These are phyloP conservation scores for Hirtodrosophila trivittata DNA, from an alignment of 2,888 invertebrate genomes.

Conservation along the genomic window DNA sequence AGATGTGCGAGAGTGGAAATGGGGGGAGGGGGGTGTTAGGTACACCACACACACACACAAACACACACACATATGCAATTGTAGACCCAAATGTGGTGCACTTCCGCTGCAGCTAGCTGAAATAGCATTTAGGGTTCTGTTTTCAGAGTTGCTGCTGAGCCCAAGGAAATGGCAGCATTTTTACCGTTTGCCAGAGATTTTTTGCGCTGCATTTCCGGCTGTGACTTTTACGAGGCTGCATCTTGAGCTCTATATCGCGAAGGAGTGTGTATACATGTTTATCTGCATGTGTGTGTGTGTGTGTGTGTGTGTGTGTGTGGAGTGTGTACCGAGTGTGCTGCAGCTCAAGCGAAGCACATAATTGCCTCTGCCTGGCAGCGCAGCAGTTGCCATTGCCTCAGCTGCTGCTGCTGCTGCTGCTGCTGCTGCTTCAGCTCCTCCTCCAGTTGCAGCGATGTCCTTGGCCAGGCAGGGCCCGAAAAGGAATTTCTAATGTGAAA, in stretches of 20 bases:
- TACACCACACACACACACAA: slow-evolving; percentile 2
- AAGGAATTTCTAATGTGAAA: slow-evolving; percentile 78
- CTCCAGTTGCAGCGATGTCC: slow-evolving; percentile 38
- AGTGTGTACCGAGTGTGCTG: slow-evolving; percentile 43
- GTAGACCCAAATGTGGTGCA: slow-evolving; percentile 36
- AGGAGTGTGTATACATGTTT: neutral
- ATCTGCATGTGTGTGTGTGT: neutral
- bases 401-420: slow-evolving; percentile 8
- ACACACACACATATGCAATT: slow-evolving; percentile 15
- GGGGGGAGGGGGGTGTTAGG: neutral
- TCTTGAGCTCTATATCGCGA: slow-evolving; percentile 37
- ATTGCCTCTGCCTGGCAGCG: slow-evolving; percentile 74
- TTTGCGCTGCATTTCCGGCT: slow-evolving; percentile 71
- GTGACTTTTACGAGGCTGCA: slow-evolving; percentile 72
- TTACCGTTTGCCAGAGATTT: slow-evolving; percentile 65
- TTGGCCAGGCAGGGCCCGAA: slow-evolving; percentile 51
- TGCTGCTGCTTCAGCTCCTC: slow-evolving; percentile 16
- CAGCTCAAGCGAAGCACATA: slow-evolving; percentile 79
- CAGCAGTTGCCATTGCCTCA: slow-evolving; percentile 7
- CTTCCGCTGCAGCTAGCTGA: slow-evolving; percentile 49
- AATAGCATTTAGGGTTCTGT: slow-evolving; percentile 41
- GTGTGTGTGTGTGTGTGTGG: slow-evolving; percentile 21
- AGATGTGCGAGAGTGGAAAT: neutral
- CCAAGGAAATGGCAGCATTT: slow-evolving; percentile 65
- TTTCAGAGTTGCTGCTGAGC: slow-evolving; percentile 23